These are phyloP conservation scores for Lycopodina hypogea DNA, from an alignment of 37 sponge, comb jelly and placozoan genomes.

Conservation along the genomic window DNA sequence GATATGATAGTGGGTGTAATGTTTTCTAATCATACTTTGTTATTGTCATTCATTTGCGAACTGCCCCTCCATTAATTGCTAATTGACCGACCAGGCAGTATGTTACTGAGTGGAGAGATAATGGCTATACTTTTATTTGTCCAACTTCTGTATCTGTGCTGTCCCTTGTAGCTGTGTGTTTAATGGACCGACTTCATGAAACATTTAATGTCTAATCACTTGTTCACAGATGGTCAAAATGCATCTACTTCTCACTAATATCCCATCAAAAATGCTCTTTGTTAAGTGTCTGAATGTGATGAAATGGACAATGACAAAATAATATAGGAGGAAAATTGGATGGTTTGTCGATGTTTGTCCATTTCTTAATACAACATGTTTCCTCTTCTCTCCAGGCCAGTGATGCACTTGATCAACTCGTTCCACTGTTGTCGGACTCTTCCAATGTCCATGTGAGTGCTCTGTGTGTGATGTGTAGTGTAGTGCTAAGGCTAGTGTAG, in stretches of 20 bases:
- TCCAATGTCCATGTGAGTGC: slow-evolving; percentile 36
- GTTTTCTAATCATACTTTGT: too few relatives aligned
- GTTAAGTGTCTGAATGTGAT: background rate
- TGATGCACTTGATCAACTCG: slow-evolving; percentile 60
- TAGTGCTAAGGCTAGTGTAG: too few relatives aligned
- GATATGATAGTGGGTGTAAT: background rate
- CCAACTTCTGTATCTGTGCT: background rate
- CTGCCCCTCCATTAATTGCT: background rate
- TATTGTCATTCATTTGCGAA: background rate
- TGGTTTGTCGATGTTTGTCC: background rate
- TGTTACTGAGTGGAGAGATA: background rate
- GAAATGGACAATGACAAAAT: background rate
- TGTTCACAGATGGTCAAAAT: too few relatives aligned
- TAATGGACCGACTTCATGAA: too few relatives aligned
- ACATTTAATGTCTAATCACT: too few relatives aligned
- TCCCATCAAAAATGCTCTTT: background rate
- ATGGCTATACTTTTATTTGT: background rate
- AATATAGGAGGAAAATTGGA: too few relatives aligned
- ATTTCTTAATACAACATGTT: background rate
- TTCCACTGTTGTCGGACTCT: slow-evolving; percentile 55
- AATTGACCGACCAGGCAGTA: background rate
- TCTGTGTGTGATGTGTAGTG: too few relatives aligned
- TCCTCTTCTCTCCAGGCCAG: slow-evolving; percentile 36
- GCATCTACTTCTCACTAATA: background rate
- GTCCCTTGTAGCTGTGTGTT: background rate